A percentile compares a stretch with the other conserved stretches of the same genome.
Conservation (phyloP, 92 coral and sea anemone genomes). For the Phymanthus crucifer region DNA sequence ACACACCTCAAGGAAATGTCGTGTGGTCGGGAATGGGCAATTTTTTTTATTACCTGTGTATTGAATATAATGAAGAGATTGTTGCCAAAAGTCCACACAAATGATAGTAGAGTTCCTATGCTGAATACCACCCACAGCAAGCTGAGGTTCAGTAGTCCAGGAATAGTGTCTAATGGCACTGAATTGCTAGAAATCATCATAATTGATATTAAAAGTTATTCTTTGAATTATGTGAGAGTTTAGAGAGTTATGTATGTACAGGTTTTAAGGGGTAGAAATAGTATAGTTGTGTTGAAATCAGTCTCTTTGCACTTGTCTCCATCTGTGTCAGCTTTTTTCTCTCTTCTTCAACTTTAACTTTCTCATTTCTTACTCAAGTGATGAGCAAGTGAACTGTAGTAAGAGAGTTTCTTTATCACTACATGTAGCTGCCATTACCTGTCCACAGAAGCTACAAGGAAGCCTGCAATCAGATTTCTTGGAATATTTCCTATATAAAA, state of each 20-base stretch:
- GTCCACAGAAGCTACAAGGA: slow-evolving; percentile 48
- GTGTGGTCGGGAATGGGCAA: too few relatives aligned
- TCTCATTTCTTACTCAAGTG: too few relatives aligned
- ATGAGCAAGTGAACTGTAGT: neutral
- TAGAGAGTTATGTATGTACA: neutral
- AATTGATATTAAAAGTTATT: neutral
- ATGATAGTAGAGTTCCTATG: slow-evolving; percentile 68
- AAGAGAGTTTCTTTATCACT: too few relatives aligned
- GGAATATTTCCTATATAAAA: slow-evolving; percentile 67
- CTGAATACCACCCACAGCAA: slow-evolving; percentile 73
- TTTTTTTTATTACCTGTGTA: slow-evolving; percentile 85
- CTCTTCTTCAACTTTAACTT: too few relatives aligned
- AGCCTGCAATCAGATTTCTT: slow-evolving; percentile 46
- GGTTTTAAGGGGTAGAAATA: too few relatives aligned
- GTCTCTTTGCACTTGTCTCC: too few relatives aligned
- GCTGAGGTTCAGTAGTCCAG: slow-evolving; percentile 69
- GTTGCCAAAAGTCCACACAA: slow-evolving; percentile 84
- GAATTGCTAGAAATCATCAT: slow-evolving; percentile 38
- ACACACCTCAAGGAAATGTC: too few relatives aligned
- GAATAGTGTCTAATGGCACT: slow-evolving; percentile 62
- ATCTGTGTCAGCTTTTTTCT: too few relatives aligned
- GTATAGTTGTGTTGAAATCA: too few relatives aligned
- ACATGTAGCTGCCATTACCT: slow-evolving; percentile 43
- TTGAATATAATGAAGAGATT: slow-evolving; percentile 74
- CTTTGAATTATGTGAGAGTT: too few relatives aligned